phyloP scores from a whole-genome alignment of 1,140 invertebrate genomes.

The Rhyzopertha dominica region DNA sequence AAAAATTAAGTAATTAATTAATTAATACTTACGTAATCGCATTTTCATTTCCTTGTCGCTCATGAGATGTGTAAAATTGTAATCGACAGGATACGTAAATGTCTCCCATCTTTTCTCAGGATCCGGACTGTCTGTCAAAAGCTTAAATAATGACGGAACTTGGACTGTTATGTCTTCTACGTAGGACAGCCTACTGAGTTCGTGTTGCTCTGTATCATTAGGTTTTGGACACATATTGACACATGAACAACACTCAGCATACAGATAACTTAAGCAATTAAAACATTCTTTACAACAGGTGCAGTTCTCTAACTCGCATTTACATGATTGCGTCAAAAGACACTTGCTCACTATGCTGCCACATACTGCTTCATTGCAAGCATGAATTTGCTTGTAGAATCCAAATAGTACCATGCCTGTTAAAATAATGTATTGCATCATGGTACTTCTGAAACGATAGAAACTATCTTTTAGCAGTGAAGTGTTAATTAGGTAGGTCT shows the following conservation, averaged over 20 bases:
- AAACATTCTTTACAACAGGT: conserved; percentile 91
- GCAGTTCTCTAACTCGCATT: conserved; percentile 90
- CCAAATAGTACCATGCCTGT: too few species aligned
- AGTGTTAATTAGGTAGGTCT: too few species aligned
- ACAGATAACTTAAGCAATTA: conserved; percentile 81
- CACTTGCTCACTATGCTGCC: conserved; percentile 93
- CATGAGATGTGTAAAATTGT: too few species aligned
- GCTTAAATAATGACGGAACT: conserved; percentile 77
- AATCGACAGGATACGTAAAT: conserved; percentile 75
- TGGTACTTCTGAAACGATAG: too few species aligned
- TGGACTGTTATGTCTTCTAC: conserved; percentile 79
- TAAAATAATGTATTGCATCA: too few species aligned
- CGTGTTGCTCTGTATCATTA: conserved; percentile 62
- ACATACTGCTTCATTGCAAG: conserved; percentile 89
- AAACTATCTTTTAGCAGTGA: too few species aligned
- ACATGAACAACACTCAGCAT: conserved; percentile 92
- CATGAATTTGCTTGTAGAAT: too few species aligned
- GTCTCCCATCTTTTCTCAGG: conserved; percentile 67
- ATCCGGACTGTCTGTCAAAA: conserved; percentile 75
- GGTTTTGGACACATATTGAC: conserved; percentile 89
- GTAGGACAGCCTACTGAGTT: conserved; percentile 73
- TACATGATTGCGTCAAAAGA: conserved; percentile 91
- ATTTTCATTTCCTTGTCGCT: too few species aligned
- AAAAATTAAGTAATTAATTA: too few species aligned
- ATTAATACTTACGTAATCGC: too few species aligned